A percentile compares a stretch with the other conserved stretches of the same genome.
phyloP scores from a whole-genome alignment of 23 tunicate genomes.

The Ciona savignyi region DNA sequence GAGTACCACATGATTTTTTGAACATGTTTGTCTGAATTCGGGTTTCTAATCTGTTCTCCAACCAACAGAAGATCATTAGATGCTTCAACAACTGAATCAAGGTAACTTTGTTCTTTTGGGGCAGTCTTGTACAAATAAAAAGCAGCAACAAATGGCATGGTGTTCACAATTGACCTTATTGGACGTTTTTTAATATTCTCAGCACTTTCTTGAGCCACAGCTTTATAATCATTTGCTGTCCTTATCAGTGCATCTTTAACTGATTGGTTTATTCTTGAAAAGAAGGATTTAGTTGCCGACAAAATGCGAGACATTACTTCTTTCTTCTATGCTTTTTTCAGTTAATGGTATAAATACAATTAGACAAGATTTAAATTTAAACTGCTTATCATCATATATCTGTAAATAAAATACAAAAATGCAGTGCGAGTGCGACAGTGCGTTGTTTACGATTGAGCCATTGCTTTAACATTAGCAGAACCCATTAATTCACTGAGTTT shows the following conservation, averaged over 20 bases:
- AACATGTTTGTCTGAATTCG: conserved; percentile 34
- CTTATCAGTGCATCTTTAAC: background rate
- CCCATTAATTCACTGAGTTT: too few species aligned
- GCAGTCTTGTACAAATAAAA: conserved; percentile 20
- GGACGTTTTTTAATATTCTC: conserved; percentile 25
- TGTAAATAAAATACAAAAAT: too few species aligned
- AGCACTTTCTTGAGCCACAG: conserved; percentile 28
- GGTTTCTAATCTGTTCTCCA: conserved; percentile 37
- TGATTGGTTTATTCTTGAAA: too few species aligned
- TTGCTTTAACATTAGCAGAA: too few species aligned
- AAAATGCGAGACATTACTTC: too few species aligned
- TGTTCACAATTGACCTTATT: conserved; percentile 21
- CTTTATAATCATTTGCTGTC: conserved; percentile 27
- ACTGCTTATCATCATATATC: too few species aligned
- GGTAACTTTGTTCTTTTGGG: conserved; percentile 33
- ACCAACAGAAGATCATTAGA: conserved; percentile 32
- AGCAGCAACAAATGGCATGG: conserved; percentile 22
- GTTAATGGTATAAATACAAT: too few species aligned
- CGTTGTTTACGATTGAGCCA: too few species aligned
- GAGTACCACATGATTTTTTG: conserved; percentile 20
- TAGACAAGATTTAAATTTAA: too few species aligned
- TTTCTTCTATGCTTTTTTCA: too few species aligned
- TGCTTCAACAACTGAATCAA: conserved; percentile 22
- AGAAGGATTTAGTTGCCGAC: too few species aligned
- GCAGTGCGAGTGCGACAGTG: too few species aligned